Conservation (phyloP, 2,113 vertebrate genomes). For the Pundamilia nyererei region DNA sequence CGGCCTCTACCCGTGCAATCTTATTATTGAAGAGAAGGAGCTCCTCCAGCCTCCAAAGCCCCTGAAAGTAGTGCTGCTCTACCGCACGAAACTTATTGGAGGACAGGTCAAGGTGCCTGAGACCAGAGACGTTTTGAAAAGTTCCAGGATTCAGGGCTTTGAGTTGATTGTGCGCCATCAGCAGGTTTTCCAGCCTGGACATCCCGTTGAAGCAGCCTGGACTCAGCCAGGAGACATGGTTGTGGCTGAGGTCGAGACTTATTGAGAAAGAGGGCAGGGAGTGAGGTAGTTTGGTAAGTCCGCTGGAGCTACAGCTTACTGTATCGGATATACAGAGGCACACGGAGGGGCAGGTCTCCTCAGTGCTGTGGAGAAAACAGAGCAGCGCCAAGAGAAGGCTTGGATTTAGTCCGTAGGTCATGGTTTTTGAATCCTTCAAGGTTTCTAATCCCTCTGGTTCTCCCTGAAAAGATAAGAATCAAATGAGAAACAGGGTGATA, state of each 20-base stretch:
- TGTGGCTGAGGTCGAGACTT: slow-evolving; percentile 88
- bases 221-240: slow-evolving; percentile 75
- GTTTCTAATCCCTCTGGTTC: not conserved
- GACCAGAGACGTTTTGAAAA: slow-evolving; percentile 77
- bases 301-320: slow-evolving; percentile 81
- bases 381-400: not conserved
- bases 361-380: slow-evolving; percentile 16
- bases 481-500: slow-evolving; percentile 12
- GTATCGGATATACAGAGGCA: slow-evolving; percentile 90
- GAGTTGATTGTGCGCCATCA: slow-evolving; percentile 81
- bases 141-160: slow-evolving; percentile 61
- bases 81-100: slow-evolving; percentile 81
- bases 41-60: slow-evolving; percentile 81
- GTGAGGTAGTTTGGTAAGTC: slow-evolving; percentile 73
- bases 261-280: slow-evolving; percentile 70
- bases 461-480: slow-evolving; percentile 20
- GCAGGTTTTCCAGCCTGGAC: slow-evolving; percentile 77
- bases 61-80: slow-evolving; percentile 77
- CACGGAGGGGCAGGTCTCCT: slow-evolving; percentile 67
- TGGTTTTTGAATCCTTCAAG: slow-evolving; percentile 14
- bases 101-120: slow-evolving; percentile 87
- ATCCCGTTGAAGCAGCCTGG: slow-evolving; percentile 71
- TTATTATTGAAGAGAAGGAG: slow-evolving; percentile 88
- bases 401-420: slow-evolving; percentile 31
- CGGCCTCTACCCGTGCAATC: slow-evolving; percentile 77